These are phyloP conservation scores for Diabrotica undecimpunctata DNA, from an alignment of 1,140 invertebrate species.

Conservation along the genomic window DNA sequence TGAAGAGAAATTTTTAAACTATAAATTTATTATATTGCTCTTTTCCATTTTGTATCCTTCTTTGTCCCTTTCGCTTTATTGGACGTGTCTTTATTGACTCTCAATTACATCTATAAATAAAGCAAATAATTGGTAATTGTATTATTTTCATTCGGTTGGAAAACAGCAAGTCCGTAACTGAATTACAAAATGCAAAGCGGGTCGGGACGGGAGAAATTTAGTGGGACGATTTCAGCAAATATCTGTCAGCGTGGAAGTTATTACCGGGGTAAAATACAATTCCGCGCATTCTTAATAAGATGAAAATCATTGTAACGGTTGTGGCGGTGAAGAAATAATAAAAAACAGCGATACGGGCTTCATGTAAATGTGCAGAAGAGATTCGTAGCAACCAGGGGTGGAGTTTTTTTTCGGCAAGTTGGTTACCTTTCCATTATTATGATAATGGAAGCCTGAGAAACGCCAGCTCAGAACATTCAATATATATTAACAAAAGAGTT, in stretches of 20 bases:
- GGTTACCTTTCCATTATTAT: no score
- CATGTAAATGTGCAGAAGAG: conserved; percentile 21
- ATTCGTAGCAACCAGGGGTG: background rate
- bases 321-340: conserved; percentile 23
- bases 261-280: conserved; percentile 34
- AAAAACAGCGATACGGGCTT: conserved; percentile 26
- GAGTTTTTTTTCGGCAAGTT: background rate
- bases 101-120: no score
- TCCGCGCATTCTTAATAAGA: conserved; percentile 39
- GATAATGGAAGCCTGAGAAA: no score
- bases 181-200: background rate
- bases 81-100: no score
- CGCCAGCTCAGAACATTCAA: no score
- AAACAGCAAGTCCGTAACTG: no score
- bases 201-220: conserved; percentile 24
- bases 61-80: background rate
- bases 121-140: no score
- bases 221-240: conserved; percentile 35
- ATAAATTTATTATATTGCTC: background rate
- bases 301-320: conserved; percentile 34
- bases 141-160: no score
- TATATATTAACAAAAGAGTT: no score
- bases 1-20: no score
- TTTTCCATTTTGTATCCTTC: background rate
- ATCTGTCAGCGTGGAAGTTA: conserved; percentile 34